Base-by-base conservation (phyloP, 1,140 invertebrate species). In the Oryzaephilus surinamensis region DNA sequence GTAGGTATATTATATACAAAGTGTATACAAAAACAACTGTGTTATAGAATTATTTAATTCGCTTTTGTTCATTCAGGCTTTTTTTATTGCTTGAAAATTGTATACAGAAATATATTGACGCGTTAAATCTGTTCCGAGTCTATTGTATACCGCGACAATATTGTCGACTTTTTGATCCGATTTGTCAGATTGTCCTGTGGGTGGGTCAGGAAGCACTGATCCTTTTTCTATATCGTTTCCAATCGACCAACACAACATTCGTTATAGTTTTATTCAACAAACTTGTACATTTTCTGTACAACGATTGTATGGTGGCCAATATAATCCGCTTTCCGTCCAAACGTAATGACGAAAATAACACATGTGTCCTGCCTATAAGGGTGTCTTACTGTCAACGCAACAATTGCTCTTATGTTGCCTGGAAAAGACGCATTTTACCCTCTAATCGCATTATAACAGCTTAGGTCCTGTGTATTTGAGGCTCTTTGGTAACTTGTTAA, bases 121-220 rank as follows among this genome's bases (percentile, higher is more conserved):
- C 46, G 51, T 52, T 41, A 52, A 54, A 52, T 54, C 46, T 45
- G 49, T 45, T 49, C 18, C 31, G 45, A 45, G 35, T 45, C 48
- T 38, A 53, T 57, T 57, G 50, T 57, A 50, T 43, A 51, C 41
- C 47, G 41, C 54, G 48, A 59, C 58, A 61, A 61, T 61, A 60
- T 61, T 61, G 57, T 61, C 57, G 59, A 61, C 59, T 61, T 61
- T 60, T 58, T 61, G 57, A 61, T 61, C 59, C 59, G 59, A 61
- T 61, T 61, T 61, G 56, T 60, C 55, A 52, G 50, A 56, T 60
- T 45, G 52, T 51, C 47, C 52, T 58, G 54, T 61, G 55, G 56
- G 58, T 57, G 54, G 54, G 52, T 57, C 50, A 52, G 47, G 43
- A 48, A 46, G 46, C 41, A 43, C 42, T 50, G 57, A 56, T 56